Conservation (phyloP, 2,888 invertebrate species). For the Anoplius nigerrimus region DNA sequence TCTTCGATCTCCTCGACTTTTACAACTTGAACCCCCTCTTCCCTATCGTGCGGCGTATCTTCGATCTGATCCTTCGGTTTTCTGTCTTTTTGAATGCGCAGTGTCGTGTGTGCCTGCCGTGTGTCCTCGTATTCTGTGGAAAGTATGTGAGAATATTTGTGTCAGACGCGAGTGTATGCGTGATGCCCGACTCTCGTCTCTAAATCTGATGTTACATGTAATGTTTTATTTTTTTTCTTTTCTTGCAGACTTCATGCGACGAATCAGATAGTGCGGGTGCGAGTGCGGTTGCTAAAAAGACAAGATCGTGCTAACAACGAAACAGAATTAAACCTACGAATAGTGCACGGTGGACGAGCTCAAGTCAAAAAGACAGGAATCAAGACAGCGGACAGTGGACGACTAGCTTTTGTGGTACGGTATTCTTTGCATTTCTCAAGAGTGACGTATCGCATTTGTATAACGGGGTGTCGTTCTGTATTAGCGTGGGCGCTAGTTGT, state of each 20-base stretch:
- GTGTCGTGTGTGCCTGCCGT: constrained; percentile 74
- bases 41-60: constrained; percentile 67
- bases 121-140: constrained; percentile 76
- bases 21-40: constrained; percentile 68
- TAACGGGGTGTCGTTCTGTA: too few relatives aligned
- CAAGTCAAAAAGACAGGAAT: constrained; percentile 34
- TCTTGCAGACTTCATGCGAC: constrained; percentile 60
- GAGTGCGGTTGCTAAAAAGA: constrained; percentile 45
- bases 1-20: constrained; percentile 60
- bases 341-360: constrained; percentile 41
- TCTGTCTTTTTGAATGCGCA: constrained; percentile 71
- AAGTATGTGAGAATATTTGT: constrained; percentile 73
- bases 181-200: constrained; percentile 23
- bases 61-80: constrained; percentile 68
- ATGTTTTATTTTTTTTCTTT: constrained; percentile 22
- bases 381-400: constrained; percentile 48
- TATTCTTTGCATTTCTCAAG: constrained; percentile 34
- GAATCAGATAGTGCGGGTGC: constrained; percentile 51
- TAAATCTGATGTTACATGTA: too few relatives aligned
- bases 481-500: too few relatives aligned
- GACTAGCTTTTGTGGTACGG: constrained; percentile 39
- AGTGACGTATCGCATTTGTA: constrained; percentile 32
- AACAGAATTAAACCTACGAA: constrained; percentile 43
- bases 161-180: constrained; percentile 57
- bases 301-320: constrained; percentile 59